Conservation (phyloP, 2,888 invertebrate species). For the Deroplatys truncata region DNA sequence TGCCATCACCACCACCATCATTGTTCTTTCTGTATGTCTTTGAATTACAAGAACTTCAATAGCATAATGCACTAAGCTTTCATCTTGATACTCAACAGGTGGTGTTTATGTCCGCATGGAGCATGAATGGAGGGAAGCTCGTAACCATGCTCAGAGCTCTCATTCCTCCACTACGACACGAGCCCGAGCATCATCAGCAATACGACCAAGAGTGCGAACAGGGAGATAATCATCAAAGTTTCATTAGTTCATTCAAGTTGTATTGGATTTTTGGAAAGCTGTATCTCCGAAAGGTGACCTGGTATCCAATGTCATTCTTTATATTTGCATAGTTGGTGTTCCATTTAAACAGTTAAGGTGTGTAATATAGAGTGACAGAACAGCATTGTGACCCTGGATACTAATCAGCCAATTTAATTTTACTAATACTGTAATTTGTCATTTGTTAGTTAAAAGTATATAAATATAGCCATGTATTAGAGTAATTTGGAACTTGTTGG, state of each 20-base stretch:
- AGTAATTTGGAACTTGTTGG: background rate
- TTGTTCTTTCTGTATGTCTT: no score
- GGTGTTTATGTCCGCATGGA: conserved; percentile 73
- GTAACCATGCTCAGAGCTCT: background rate
- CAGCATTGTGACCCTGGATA: no score
- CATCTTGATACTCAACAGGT: conserved; percentile 46
- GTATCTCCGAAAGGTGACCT: background rate
- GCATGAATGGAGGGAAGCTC: conserved; percentile 67
- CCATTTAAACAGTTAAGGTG: background rate
- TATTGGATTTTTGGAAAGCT: background rate
- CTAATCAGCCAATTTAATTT: no score
- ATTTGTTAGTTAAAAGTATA: background rate
- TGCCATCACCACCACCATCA: no score
- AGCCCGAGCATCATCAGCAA: background rate
- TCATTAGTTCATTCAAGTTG: background rate
- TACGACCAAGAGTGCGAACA: background rate
- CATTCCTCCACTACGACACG: background rate
- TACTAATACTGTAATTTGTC: no score
- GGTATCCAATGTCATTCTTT: background rate
- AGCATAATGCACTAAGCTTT: background rate
- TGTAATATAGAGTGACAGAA: background rate
- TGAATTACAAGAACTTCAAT: no score
- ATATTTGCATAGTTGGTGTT: background rate
- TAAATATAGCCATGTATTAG: background rate
- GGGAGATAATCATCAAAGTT: background rate